Evolutionary conservation across 2,797 vertebrate genomes (phyloP), one percentile per base, ranked within the genome.

Genomic region (Cuculus canorus): DNA sequence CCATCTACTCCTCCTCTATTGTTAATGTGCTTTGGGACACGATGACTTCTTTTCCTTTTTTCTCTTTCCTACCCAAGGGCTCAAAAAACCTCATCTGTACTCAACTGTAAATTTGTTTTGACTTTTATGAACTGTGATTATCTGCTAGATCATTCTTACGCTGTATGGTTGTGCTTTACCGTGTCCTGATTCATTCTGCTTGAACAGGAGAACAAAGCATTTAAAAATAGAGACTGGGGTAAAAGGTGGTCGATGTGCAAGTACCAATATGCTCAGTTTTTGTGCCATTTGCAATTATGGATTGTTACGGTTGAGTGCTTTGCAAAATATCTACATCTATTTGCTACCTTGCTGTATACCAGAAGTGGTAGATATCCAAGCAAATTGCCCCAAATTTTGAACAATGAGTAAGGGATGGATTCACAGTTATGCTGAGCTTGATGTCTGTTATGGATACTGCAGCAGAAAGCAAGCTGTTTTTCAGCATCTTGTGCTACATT

Each of bases 1-100:
- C 9, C 5, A 43, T 73, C 25, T 86, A 24, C 7, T 33, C 11
- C 9, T 91, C 0, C 0, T 73, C 6, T 43, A 16, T n/a, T 54
- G 2, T 47, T 65, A 35, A 61, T 43, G 9, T 39, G 5, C 10
- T 56, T 72, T 70, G 21, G 28, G 22, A 9, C 30, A 35, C 43
- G 39, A 48, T 16, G 24, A 90, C 27, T 70, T 71, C 7, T 71
- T 47, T 57, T 10, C 25, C 10, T 28, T 56, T 45, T 54, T 53
- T 5, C 0, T 45, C 30, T 87, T 69, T 81, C 43, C 18, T 69
- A 15, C 11, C 1, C 4, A 11, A 68, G 22, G 23, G 7, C 23
- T 84, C 65, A 68, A 84, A 70, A 54, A 3, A 5, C 0, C 32
- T 83, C 9, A 25, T 72, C 30, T 86, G 12, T 82, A 54, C n/a